Percentiles rank a stretch among this genome's conserved stretches.
These are phyloP conservation scores for Diabrotica balteata DNA, from an alignment of 2,888 invertebrate species.

Conservation along the genomic window DNA sequence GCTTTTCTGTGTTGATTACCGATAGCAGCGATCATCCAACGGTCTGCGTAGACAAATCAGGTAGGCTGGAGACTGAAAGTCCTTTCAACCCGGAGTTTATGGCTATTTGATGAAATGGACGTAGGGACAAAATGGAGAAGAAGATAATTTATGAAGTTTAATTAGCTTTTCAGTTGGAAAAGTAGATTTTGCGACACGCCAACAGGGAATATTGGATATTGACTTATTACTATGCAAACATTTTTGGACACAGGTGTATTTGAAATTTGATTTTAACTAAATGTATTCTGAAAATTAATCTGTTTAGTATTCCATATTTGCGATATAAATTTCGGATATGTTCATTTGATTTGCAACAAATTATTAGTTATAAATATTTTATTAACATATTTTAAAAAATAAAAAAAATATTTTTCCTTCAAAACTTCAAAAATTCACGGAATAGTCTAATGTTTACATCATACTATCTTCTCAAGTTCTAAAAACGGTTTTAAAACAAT, in stretches of 20 bases:
- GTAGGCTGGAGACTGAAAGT: constrained; percentile 13
- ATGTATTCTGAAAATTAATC: too few species aligned
- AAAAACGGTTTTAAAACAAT: too few species aligned
- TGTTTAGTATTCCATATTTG: too few species aligned
- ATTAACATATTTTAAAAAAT: too few species aligned
- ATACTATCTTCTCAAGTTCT: too few species aligned
- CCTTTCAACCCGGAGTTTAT: constrained; percentile 19
- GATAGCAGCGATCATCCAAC: background rate
- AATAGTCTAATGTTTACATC: too few species aligned
- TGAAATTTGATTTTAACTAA: too few species aligned
- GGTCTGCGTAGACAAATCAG: constrained; percentile 16
- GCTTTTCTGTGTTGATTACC: constrained; percentile 13
- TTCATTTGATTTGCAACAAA: too few species aligned
- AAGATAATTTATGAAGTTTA: constrained; percentile 5
- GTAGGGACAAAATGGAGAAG: constrained; percentile 9
- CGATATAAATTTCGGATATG: too few species aligned
- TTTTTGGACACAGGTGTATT: background rate
- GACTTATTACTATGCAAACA: constrained; percentile 10
- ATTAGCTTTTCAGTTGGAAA: constrained; percentile 15
- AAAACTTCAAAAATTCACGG: too few species aligned
- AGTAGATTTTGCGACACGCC: constrained; percentile 6
- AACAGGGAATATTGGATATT: constrained; percentile 12
- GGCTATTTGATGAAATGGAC: constrained; percentile 15
- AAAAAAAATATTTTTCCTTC: too few species aligned
- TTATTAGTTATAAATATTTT: too few species aligned